Evolutionary conservation across 2,797 vertebrate genomes (phyloP), one percentile per base, ranked within the genome.

Genomic region (Tadarida brasiliensis): DNA sequence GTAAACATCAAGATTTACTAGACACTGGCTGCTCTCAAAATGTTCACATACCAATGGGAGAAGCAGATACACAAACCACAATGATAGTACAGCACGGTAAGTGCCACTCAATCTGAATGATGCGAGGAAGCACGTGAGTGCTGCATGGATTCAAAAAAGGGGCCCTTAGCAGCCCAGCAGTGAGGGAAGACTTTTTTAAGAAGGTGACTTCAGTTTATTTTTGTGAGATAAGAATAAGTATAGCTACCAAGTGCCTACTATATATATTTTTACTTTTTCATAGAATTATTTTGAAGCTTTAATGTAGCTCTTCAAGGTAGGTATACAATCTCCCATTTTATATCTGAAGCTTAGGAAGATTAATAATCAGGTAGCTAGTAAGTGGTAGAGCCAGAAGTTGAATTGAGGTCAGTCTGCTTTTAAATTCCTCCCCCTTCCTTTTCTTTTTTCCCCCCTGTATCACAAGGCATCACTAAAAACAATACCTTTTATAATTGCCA

Each of bases 271-370:
- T n/a, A 11, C 39, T 59, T 77, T 81, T 65, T 86, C 85, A 96
- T 35, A 91, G 33, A 93, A 89, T 92, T 94, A 83, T 30, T 86
- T 86, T 93, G 56, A 90, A 89, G 16, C 49, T 51, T 93, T 78
- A 65, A 44, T 76, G 65, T 91, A 83, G 83, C 6, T 71, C 35
- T 49, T 92, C 70, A 68, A 83, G 28, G 35, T 85, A 82, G 65
- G 19, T 86, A 74, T 51, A 93, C 76, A 54, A 96, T n/a, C 35
- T 94, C 63, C 77, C 24, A 84, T 68, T 87, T 94, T 96, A 91
- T 84, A 94, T 73, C 65, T 63, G 33, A 96, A 93, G 63, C 61
- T 68, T 61, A 95, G 22, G 83, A 80, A 87, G 30, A 61, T 76
- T 89, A 63, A 94, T 82, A 81, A 49, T 54, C n/a, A 78, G 22